Conservation (phyloP, 1,140 invertebrate species). For the Drosophila albomicans region DNA sequence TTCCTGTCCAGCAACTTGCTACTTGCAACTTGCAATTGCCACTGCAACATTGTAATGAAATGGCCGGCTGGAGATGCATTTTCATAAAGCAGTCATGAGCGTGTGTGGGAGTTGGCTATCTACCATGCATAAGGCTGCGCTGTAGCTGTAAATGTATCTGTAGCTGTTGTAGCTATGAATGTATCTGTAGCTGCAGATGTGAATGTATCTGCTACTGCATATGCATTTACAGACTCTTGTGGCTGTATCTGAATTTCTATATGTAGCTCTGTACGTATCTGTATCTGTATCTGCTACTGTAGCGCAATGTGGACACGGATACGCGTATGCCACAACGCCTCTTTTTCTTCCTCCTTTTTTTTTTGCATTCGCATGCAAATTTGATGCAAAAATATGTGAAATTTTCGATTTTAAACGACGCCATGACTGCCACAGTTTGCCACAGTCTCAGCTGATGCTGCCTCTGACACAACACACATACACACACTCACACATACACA, state of each 20-base stretch:
- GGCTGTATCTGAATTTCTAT: no score
- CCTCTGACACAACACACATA: no score
- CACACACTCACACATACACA: conserved; percentile 27
- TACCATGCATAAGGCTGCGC: conserved; percentile 36
- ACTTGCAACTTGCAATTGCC: conserved; percentile 1
- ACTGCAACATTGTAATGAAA: conserved; percentile 28
- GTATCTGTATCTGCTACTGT: conserved; percentile 20
- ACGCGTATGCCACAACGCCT: conserved; percentile 16
- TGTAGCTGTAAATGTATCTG: neutral
- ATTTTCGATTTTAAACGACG: conserved; percentile 79
- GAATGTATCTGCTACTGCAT: conserved; percentile 23
- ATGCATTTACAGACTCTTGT: conserved; percentile 10
- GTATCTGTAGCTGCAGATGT: neutral
- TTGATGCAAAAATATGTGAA: conserved; percentile 82
- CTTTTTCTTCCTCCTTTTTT: neutral
- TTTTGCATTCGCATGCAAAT: conserved; percentile 67
- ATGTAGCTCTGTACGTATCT: conserved; percentile 23
- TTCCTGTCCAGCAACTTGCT: neutral
- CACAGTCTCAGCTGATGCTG: conserved; percentile 34
- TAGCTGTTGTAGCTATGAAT: conserved; percentile 13
- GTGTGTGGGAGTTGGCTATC: conserved; percentile 20
- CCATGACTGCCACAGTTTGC: conserved; percentile 11
- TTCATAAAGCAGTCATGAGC: conserved; percentile 16
- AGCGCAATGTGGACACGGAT: conserved; percentile 54
- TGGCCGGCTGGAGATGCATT: conserved; percentile 34